A percentile compares a stretch with the other conserved stretches of the same genome.
phyloP scores from a whole-genome alignment of 2,797 vertebrate genomes.

The Cetoscarus ocellatus region DNA sequence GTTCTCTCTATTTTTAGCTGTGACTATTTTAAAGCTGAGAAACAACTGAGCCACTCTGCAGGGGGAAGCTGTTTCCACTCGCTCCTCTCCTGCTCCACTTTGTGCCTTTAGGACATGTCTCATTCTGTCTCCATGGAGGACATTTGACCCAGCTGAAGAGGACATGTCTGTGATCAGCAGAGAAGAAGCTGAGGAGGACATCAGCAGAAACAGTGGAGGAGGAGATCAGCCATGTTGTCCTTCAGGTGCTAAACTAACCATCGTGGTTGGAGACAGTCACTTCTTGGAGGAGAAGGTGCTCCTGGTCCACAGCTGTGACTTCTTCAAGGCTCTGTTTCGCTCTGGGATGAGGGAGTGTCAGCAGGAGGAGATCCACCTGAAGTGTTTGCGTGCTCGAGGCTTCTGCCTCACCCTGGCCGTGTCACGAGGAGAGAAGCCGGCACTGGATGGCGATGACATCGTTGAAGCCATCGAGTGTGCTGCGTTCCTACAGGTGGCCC shows the following conservation, averaged over 20 bases:
- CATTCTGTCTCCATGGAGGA: no score
- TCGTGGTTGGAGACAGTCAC: conserved; percentile 85
- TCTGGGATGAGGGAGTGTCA: conserved; percentile 94
- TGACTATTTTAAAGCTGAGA: conserved; percentile 80
- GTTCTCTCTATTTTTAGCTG: conserved; percentile 75
- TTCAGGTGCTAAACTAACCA: conserved; percentile 64
- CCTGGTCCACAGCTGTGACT: conserved; percentile 89
- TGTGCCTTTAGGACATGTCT: conserved; percentile 26
- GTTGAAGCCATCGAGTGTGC: conserved; percentile 92
- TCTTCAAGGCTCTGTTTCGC: conserved; percentile 92
- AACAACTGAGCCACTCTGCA: conserved; percentile 44
- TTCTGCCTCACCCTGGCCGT: conserved; percentile 88
- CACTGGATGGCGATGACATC: conserved; percentile 86
- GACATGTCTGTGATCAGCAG: conserved; percentile 43
- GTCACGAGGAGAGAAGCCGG: conserved; percentile 84
- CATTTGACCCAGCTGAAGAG: neutral
- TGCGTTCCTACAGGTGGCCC: conserved; percentile 89
- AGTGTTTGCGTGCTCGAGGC: conserved; percentile 82
- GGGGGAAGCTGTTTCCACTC: conserved; percentile 9
- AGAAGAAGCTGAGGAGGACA: conserved; percentile 48
- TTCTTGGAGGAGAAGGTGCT: conserved; percentile 88
- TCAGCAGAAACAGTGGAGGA: conserved; percentile 32
- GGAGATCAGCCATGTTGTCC: neutral
- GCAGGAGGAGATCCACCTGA: conserved; percentile 88
- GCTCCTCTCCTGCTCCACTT: conserved; percentile 1